Conservation (phyloP, 1,140 invertebrate genomes). For the Nilaparvata lugens region DNA sequence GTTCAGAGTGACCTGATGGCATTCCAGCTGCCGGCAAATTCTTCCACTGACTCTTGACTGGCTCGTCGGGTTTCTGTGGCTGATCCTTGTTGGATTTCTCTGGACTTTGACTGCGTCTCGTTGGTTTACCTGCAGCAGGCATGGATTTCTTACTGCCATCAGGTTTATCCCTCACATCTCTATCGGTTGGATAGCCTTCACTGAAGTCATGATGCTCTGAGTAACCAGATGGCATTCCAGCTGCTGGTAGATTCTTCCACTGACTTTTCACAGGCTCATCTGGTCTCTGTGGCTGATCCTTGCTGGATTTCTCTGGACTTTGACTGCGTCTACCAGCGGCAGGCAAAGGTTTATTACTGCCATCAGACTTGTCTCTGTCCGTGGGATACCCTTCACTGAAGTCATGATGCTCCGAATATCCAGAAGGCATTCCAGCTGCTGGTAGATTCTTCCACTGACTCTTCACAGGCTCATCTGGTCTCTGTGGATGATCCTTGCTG, state of each 20-base stretch:
- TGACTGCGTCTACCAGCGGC: neutral
- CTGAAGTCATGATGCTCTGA: neutral
- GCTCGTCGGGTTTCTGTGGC: neutral
- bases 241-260: neutral
- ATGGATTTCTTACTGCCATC: neutral
- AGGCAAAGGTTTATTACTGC: neutral
- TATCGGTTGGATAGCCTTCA: neutral
- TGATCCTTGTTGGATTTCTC: neutral
- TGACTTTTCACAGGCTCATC: neutral
- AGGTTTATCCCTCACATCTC: neutral
- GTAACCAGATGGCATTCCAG: neutral
- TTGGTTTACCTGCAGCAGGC: constrained; percentile 12
- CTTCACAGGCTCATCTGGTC: neutral
- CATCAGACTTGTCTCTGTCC: neutral
- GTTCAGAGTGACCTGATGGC: neutral
- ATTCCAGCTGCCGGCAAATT: constrained; percentile 3
- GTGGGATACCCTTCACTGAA: neutral
- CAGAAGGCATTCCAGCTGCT: neutral
- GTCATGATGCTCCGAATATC: neutral
- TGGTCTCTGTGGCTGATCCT: neutral
- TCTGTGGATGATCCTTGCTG: neutral
- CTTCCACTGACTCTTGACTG: neutral
- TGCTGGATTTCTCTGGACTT: neutral
- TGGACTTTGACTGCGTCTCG: neutral
- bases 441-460: neutral